Evolutionary conservation across 1,140 invertebrate genomes (phyloP).

Genomic region (Heliconius hermathena): DNA sequence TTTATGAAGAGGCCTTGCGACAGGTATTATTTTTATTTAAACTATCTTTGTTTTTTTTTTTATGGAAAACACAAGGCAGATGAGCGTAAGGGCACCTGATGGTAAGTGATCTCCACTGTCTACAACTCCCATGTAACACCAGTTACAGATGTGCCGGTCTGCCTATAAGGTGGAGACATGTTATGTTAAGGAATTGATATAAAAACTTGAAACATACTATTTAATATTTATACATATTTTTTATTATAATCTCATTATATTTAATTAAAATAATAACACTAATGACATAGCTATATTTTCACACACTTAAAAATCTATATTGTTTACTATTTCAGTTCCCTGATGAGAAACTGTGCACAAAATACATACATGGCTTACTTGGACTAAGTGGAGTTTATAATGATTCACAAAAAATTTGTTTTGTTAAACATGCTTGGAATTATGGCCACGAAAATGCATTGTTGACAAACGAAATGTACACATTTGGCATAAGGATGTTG

Average conservation of each 20-base stretch:
- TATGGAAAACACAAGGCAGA: no score
- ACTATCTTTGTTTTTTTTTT: no score
- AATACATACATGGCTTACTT: slow-evolving; percentile 66
- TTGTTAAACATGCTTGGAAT: slow-evolving; percentile 67
- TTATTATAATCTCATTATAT: no score
- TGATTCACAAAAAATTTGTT: slow-evolving; percentile 60
- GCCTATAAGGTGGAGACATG: background rate
- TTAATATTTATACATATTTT: no score
- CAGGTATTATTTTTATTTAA: slow-evolving; percentile 45
- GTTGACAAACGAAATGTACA: slow-evolving; percentile 68
- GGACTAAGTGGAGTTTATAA: slow-evolving; percentile 55
- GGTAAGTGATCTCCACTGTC: no score
- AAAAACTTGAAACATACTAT: no score
- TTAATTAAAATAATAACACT: no score
- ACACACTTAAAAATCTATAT: background rate
- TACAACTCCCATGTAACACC: no score
- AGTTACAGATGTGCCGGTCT: no score
- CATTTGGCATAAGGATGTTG: slow-evolving; percentile 66
- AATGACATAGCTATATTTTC: no score
- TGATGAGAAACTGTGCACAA: slow-evolving; percentile 68
- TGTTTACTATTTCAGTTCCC: slow-evolving; percentile 54
- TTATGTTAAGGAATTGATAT: background rate
- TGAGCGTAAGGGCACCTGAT: no score
- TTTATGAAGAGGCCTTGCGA: slow-evolving; percentile 69
- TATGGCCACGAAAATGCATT: slow-evolving; percentile 66